Base-by-base conservation (phyloP, 2,888 invertebrate genomes). In the Apodemia mormo region DNA sequence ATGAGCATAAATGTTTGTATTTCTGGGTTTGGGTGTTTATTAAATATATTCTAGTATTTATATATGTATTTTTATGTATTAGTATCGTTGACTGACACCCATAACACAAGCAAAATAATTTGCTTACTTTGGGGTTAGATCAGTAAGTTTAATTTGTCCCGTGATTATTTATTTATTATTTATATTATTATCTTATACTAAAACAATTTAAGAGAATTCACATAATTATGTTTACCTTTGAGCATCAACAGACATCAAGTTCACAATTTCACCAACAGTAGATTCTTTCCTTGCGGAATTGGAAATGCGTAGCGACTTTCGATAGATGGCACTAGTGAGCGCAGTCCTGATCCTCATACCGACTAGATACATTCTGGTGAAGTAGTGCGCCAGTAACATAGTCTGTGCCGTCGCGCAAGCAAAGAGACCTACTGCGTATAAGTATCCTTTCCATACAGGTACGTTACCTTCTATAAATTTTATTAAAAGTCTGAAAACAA, bases 231-330 rank as follows among this genome's bases (percentile, higher is more conserved):
- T 30, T 58, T 82, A 94, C 92, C 96, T 94, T 86, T 98, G 98
- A 1, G 97, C 97, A 87, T 98, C 98, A 0, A 98, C 98, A 6
- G 97, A 96, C 98, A 98, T 98, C 75, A 98, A 92, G 85, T 98
- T 98, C 12, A 98, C 98, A 78, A 98, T 98, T 94, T 98, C 98
- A 56, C 98, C 98, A 0, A 97, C 96, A 0, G 97, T 97, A 0
- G 97, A 96, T 79, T 96, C 96, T 82, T 97, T 97, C 73, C 96
- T 94, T 0, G 97, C 95, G 0, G 95, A 89, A 83, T 97, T 97
- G 0, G 97, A 97, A 91, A 97, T 95, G 67, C 95, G 94, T 70
- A 97, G 85, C 0, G 97, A 96, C 91, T 98, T 98, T 71, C 96
- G 95, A 85, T 98, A 98, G 78, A 98, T 97, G 69, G 98, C 96